Evolutionary conservation across 1,140 invertebrate species (phyloP).

Genomic region (Leptinotarsa texana): DNA sequence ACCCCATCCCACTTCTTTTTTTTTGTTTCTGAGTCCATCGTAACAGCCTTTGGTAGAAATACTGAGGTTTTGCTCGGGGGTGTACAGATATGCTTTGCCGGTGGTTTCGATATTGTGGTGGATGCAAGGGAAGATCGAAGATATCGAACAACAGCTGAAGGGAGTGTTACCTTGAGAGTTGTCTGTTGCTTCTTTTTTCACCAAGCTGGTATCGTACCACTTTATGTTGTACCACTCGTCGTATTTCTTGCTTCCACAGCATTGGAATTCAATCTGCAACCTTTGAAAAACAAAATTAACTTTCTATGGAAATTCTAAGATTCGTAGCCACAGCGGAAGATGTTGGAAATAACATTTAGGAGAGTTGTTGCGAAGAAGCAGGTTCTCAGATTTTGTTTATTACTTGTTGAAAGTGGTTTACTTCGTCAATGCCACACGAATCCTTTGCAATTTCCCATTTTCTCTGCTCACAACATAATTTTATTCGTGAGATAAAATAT

Average conservation of each 20-base stretch:
- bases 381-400: too few relatives aligned
- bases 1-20: slow-evolving; percentile 41
- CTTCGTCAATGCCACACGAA: too few relatives aligned
- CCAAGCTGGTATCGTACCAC: slow-evolving; percentile 48
- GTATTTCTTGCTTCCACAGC: slow-evolving; percentile 54
- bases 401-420: too few relatives aligned
- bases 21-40: slow-evolving; percentile 41
- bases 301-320: too few relatives aligned
- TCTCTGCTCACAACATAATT: too few relatives aligned
- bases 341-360: too few relatives aligned
- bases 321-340: too few relatives aligned
- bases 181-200: slow-evolving; percentile 29
- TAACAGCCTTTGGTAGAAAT: slow-evolving; percentile 49
- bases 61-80: slow-evolving; percentile 49
- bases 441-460: too few relatives aligned
- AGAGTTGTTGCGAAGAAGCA: too few relatives aligned
- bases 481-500: too few relatives aligned
- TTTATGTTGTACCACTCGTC: slow-evolving; percentile 52
- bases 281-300: neutral
- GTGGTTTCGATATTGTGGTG: slow-evolving; percentile 51
- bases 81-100: slow-evolving; percentile 45
- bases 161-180: neutral
- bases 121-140: slow-evolving; percentile 50
- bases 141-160: slow-evolving; percentile 52
- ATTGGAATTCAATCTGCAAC: slow-evolving; percentile 53